Evolutionary conservation across 1,140 invertebrate genomes (phyloP), one percentile per base, ranked within the genome.

Genomic region (Pinna nobilis): DNA sequence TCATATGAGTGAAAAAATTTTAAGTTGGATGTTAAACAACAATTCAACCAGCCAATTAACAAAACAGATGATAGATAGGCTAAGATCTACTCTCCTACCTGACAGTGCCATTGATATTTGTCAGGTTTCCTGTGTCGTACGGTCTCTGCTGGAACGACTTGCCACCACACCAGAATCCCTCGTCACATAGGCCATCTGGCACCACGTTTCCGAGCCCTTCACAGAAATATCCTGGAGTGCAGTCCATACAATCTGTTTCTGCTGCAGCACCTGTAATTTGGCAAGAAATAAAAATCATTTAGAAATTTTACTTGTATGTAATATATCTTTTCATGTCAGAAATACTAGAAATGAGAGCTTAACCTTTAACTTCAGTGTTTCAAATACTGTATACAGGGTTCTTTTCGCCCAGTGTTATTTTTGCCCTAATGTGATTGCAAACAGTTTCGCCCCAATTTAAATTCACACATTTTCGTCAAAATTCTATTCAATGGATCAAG

Each of bases 101-200:
- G 20, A 44, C 39, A 28, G 77, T 80, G 55, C 83, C 83, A 65
- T 75, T 82, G 41, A 66, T 51, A 25, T 65, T 79, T 2, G 60
- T 68, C 9, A 86, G 82, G 32, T 71, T 61, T 47, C 86, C 86
- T 15, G 77, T 74, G 67, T 85, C 84, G 69, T 81, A 86, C 2
- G 86, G 86, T 44, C 81, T 61, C 33, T 60, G 70, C 37, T 80
- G 79, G 68, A 65, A 79, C 20, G 83, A 78, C 9, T 77, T 79
- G 1, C 85, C 86, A 37, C 77, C 78, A 81, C 86, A 88, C 78
- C 77, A 88, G 74, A 87, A 87, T 51, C 84, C 85, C 30, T 73
- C 74, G 32, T 85, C 82, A 81, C 86, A 88, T 3, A 77, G 66
- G 3, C 86, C 86, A 66, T 71, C 73, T 5, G 86, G 84, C 4